Evolutionary conservation across 2,797 vertebrate genomes (phyloP).

Genomic region (Balearica regulorum): DNA sequence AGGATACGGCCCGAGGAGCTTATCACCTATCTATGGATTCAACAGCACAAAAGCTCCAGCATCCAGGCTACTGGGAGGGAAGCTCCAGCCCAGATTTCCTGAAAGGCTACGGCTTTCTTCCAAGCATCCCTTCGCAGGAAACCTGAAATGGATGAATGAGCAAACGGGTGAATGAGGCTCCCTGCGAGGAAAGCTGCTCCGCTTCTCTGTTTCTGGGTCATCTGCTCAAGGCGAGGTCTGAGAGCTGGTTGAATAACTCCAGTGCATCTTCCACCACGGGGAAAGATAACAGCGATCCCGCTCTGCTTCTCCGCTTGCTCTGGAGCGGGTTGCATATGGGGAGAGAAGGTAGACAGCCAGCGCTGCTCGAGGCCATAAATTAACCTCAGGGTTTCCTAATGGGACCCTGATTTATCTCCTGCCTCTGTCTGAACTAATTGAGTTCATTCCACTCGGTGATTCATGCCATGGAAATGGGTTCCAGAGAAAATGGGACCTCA

Average conservation of each 20-base stretch:
- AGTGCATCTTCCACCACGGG: background rate
- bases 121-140: background rate
- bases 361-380: conserved; percentile 31
- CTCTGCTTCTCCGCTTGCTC: background rate
- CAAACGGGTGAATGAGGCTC: background rate
- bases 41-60: background rate
- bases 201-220: background rate
- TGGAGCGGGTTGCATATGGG: background rate
- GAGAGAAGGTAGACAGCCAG: background rate
- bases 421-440: conserved; percentile 76
- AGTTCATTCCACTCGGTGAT: conserved; percentile 71
- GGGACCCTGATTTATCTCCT: conserved; percentile 75
- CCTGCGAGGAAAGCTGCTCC: background rate
- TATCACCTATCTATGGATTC: accelerated
- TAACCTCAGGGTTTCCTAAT: conserved; percentile 63
- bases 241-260: background rate
- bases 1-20: background rate
- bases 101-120: background rate
- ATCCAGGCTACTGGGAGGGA: background rate
- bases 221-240: background rate
- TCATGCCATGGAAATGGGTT: conserved; percentile 74
- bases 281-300: background rate
- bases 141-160: accelerated
- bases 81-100: background rate
- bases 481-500: conserved; percentile 62